Conservation (phyloP, 2,113 vertebrate genomes). For the Cavia aperea region DNA sequence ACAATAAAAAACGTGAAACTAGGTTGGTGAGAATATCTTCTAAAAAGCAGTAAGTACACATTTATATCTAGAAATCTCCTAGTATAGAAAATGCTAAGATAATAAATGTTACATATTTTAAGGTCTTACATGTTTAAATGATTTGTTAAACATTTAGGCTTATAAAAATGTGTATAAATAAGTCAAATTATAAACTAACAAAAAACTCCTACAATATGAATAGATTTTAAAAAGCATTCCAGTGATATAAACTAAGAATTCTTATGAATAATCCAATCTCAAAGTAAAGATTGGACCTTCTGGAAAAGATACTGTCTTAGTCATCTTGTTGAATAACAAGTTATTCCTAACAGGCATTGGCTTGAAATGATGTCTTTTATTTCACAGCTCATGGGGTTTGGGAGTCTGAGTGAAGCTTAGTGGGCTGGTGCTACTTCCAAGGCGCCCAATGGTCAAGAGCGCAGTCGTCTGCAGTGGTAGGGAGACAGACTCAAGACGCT, state of each 20-base stretch:
- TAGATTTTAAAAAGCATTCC: not conserved
- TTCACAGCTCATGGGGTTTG: not conserved
- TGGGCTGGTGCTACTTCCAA: not conserved
- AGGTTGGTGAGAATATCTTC: not conserved
- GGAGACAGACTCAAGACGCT: not conserved
- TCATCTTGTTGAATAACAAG: not conserved
- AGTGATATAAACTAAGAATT: not conserved
- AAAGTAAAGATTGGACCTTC: not conserved
- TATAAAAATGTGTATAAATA: not conserved
- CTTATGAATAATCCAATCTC: not conserved
- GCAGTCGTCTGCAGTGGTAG: not conserved
- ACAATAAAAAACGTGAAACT: not conserved
- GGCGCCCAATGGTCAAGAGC: not conserved
- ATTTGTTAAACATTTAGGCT: not conserved
- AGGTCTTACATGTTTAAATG: not conserved
- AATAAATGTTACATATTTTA: not conserved
- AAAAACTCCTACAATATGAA: not conserved
- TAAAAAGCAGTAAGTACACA: not conserved
- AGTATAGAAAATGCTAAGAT: not conserved
- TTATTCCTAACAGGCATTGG: not conserved
- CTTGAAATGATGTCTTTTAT: not conserved
- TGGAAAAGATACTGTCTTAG: not conserved
- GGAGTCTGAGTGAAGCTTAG: not conserved
- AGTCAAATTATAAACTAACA: not conserved
- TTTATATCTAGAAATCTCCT: not conserved